Evolutionary conservation across 2,888 invertebrate species (phyloP).

Genomic region (Brassicogethes aeneus): DNA sequence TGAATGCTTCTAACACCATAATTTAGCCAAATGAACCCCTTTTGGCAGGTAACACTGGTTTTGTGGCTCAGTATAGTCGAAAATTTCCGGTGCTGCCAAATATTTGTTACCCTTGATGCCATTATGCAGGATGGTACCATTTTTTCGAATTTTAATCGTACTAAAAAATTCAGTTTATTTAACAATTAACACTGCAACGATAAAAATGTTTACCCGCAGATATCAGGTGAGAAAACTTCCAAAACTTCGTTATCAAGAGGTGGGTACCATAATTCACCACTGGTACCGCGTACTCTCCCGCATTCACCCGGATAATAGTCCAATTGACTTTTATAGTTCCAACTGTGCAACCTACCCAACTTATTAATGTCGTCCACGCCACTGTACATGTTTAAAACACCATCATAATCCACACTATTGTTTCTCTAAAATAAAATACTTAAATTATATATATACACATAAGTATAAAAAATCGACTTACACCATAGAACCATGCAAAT

Average conservation of each 20-base stretch:
- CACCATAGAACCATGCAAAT: conserved; percentile 80
- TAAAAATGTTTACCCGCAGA: conserved; percentile 65
- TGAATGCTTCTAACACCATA: conserved; percentile 67
- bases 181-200: too few relatives aligned
- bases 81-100: conserved; percentile 51
- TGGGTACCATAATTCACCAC: conserved; percentile 77
- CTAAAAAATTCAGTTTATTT: too few relatives aligned
- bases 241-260: conserved; percentile 48
- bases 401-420: conserved; percentile 62
- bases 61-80: conserved; percentile 62
- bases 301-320: conserved; percentile 48
- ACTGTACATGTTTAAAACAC: conserved; percentile 67
- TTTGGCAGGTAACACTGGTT: conserved; percentile 55
- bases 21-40: conserved; percentile 34
- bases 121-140: conserved; percentile 35
- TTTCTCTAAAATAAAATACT: conserved; percentile 57
- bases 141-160: conserved; percentile 35
- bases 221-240: conserved; percentile 63
- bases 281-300: conserved; percentile 60
- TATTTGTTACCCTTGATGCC: conserved; percentile 47
- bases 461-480: too few relatives aligned
- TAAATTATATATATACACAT: conserved; percentile 11
- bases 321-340: conserved; percentile 56
- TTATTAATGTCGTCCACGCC: conserved; percentile 56
- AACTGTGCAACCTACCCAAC: conserved; percentile 60